Evolutionary conservation across 2,888 invertebrate genomes (phyloP), one percentile per base, ranked within the genome.

Genomic region (Dasysyrphus tricinctus): DNA sequence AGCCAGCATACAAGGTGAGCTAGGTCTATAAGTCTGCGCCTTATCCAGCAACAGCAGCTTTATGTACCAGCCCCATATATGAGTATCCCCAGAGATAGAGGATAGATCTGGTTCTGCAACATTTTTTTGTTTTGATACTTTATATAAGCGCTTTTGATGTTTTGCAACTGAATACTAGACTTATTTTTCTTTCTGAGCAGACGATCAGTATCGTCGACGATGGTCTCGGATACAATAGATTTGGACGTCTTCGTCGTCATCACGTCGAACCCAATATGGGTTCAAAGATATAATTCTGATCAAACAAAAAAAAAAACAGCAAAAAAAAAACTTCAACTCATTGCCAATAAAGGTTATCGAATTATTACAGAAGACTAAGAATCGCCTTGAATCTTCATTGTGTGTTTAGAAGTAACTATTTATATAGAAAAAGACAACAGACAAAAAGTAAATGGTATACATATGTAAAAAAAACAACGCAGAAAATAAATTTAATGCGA

Each of bases 261-360:
- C 32, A 37, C 42, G 14, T 51, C 16, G 56, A 70, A 61, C 59
- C 84, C 67, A 77, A 69, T 72, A 61, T 80, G 57, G 74, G 47
- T 70, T 59, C 39, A 39, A 56, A 73, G 81, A 78, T 78, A 51
- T 7, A 29, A 73, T 56, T 24, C 76, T 9, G 59, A 69, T 76
- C 19, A 37, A 32, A 32, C 14, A 44, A n/a, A 54, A 39, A 59
- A 59, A 56, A 56, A 63, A 44, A 63, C 14, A 24, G 24, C 24
- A 59, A 44, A 63, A 47, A 63, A 47, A 44, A 24, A 61, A 47
- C 42, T n/a, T 59, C 49, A 69, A 69, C 80, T 63, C 73, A 80
- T 70, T 82, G 81, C 78, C 86, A 86, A 75, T 82, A 82, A 82
- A 78, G 78, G 81, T 81, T 81, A 86, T 77, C 77, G 81, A 86